These are phyloP conservation scores for Pachyuromys duprasi DNA, from an alignment of 2,797 vertebrate species.

Conservation along the genomic window DNA sequence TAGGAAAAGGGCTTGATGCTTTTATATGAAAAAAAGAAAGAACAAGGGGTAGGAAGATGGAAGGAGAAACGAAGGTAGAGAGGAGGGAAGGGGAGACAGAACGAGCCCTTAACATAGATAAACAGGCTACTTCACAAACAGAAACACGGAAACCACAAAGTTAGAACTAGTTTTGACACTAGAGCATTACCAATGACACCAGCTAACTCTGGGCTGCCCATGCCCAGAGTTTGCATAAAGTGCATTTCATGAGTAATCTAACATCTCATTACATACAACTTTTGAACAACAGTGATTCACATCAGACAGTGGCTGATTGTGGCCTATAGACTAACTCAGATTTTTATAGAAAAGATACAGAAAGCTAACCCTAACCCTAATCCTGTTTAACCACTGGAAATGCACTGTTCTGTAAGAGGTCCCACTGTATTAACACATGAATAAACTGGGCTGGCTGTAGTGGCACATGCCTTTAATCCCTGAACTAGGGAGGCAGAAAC, in stretches of 20 bases:
- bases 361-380: too few relatives aligned
- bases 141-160: slow-evolving; percentile 13
- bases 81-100: background rate
- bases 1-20: slow-evolving; percentile 8
- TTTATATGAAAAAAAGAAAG: slow-evolving; percentile 13
- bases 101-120: slow-evolving; percentile 3
- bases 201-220: background rate
- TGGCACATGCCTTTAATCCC: background rate
- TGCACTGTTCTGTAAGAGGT: background rate
- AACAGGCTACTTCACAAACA: slow-evolving; percentile 40
- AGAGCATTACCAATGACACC: background rate
- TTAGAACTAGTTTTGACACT: background rate
- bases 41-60: background rate
- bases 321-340: background rate
- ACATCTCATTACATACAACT: background rate
- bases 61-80: background rate
- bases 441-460: background rate
- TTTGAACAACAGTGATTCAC: background rate
- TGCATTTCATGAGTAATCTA: background rate
- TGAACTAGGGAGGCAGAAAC: background rate
- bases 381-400: slow-evolving; percentile 15
- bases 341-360: background rate
- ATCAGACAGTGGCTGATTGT: background rate
- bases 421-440: background rate
- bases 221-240: background rate